These are phyloP conservation scores for Axis porcinus DNA, from an alignment of 2,113 vertebrate genomes.

Conservation along the genomic window DNA sequence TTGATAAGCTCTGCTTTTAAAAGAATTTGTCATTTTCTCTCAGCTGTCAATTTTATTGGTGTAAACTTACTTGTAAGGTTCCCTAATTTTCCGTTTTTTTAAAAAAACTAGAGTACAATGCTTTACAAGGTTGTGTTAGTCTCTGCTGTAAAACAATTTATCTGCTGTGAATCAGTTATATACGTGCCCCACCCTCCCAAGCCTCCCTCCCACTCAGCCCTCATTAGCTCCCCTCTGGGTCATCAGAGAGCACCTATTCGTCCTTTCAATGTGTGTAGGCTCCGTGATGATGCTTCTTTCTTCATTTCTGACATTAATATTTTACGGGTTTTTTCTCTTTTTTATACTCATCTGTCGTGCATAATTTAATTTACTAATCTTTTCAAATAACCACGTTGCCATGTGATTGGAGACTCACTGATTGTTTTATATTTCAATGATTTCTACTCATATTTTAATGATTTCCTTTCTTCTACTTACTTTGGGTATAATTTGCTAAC, in stretches of 20 bases:
- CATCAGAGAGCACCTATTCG: background rate
- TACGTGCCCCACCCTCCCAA: accelerated
- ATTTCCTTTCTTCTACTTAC: background rate
- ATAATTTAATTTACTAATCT: background rate
- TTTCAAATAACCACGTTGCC: background rate
- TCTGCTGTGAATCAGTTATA: background rate
- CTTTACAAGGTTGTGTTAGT: background rate
- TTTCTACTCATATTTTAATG: background rate
- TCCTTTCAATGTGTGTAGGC: background rate
- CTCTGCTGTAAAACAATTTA: background rate
- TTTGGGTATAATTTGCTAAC: background rate
- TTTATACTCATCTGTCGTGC: background rate
- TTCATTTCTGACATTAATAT: background rate
- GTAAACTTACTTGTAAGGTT: background rate
- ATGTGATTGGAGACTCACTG: background rate
- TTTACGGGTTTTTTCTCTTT: too few relatives aligned
- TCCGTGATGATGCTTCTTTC: background rate
- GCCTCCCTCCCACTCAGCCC: background rate
- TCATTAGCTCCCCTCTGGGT: background rate
- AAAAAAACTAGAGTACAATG: background rate
- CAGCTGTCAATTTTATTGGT: background rate
- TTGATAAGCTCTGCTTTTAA: background rate
- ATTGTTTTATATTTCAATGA: background rate
- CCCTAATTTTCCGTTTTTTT: background rate
- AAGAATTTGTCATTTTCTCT: background rate